Evolutionary conservation across 1,140 invertebrate species (phyloP).

Genomic region (Agrypnia vestita): DNA sequence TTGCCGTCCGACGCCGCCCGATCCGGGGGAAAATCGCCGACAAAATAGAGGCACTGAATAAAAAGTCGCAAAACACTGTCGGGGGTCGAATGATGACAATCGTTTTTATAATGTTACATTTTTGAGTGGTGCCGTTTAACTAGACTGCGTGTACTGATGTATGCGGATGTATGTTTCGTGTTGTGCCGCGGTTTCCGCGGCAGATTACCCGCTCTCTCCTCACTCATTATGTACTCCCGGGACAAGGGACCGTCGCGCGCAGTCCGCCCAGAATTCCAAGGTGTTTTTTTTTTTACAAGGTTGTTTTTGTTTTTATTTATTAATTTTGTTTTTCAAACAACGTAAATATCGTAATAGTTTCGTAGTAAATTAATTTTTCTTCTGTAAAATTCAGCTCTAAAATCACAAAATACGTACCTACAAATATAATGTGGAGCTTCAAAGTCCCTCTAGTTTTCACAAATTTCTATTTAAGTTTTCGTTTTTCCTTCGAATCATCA

Average conservation of each 20-base stretch:
- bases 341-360: too few relatives aligned
- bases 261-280: constrained; percentile 36
- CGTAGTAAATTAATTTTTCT: too few relatives aligned
- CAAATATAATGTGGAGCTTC: too few relatives aligned
- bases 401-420: too few relatives aligned
- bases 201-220: constrained; percentile 22
- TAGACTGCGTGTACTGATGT: neutral
- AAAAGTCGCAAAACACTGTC: neutral
- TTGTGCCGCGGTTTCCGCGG: constrained; percentile 2
- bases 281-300: neutral
- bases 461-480: too few relatives aligned
- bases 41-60: neutral
- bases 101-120: neutral
- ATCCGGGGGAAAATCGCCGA: too few relatives aligned
- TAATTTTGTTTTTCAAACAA: too few relatives aligned
- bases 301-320: neutral
- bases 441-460: too few relatives aligned
- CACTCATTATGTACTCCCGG: constrained; percentile 3
- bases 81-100: neutral
- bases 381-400: too few relatives aligned
- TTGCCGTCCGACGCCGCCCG: neutral
- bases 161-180: neutral
- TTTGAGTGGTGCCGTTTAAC: neutral
- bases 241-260: constrained; percentile 24
- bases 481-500: too few relatives aligned